Evolutionary conservation across 1,140 invertebrate genomes (phyloP).

Genomic region (Fopius arisanus): DNA sequence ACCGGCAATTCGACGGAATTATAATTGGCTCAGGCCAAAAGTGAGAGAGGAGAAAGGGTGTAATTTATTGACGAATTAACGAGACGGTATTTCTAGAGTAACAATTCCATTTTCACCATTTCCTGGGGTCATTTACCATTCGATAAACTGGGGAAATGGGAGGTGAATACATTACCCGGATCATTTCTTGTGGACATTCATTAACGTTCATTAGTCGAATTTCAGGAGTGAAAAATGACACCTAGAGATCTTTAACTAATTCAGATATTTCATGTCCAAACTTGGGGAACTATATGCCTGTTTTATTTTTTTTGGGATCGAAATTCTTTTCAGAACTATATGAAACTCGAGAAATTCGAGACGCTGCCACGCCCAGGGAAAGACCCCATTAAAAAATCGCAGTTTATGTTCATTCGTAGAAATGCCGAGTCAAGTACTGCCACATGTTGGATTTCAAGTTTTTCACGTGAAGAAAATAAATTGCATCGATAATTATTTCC

Average conservation of each 20-base stretch:
- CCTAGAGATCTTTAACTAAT: neutral
- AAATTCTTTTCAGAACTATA: neutral
- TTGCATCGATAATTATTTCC: neutral
- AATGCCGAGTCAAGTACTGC: slow-evolving; percentile 23
- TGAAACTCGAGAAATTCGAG: neutral
- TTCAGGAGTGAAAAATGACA: slow-evolving; percentile 1
- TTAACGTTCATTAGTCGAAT: slow-evolving; percentile 6
- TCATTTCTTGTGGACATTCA: neutral
- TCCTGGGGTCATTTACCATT: neutral
- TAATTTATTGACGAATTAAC: slow-evolving; percentile 55
- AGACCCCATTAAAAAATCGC: slow-evolving; percentile 13
- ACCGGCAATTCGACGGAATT: slow-evolving; percentile 50
- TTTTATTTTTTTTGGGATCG: neutral
- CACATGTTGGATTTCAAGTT: slow-evolving; percentile 22
- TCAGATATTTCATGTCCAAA: neutral
- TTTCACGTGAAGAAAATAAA: neutral
- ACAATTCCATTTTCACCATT: neutral
- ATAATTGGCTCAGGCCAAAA: slow-evolving; percentile 45
- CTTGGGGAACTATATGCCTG: neutral
- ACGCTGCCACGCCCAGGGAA: slow-evolving; percentile 16
- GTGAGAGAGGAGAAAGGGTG: slow-evolving; percentile 17
- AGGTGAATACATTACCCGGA: neutral
- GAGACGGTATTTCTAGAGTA: slow-evolving; percentile 30
- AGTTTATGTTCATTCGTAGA: slow-evolving; percentile 29
- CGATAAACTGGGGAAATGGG: neutral